Evolutionary conservation across 2,888 invertebrate species (phyloP).

Genomic region (Drosophila pseudotalamancana): DNA sequence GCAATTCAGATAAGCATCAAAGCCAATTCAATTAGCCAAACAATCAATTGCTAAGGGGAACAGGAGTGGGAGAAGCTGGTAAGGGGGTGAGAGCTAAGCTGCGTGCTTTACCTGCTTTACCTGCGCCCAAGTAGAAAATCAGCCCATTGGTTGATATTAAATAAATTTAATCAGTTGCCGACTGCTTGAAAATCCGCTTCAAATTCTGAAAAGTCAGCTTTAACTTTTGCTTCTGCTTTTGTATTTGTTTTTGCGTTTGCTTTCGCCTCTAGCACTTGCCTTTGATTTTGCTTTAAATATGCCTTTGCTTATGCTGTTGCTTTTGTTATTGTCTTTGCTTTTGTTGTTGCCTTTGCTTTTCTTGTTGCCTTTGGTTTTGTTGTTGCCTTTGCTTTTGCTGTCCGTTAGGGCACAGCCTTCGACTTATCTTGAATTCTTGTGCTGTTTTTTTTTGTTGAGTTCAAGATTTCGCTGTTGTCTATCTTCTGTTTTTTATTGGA

Average conservation of each 20-base stretch:
- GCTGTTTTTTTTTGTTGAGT: constrained; percentile 35
- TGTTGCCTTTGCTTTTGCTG: constrained; percentile 10
- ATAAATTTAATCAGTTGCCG: constrained; percentile 62
- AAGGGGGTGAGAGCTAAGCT: not conserved
- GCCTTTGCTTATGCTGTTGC: not conserved
- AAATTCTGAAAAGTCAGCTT: constrained; percentile 38
- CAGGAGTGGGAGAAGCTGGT: not conserved
- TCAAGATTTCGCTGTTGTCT: constrained; percentile 43
- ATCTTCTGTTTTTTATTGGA: constrained; percentile 23
- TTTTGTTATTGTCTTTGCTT: too few relatives aligned
- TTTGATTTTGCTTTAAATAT: too few relatives aligned
- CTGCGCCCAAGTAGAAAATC: constrained; percentile 16
- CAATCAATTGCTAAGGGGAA: constrained; percentile 19
- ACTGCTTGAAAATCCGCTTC: constrained; percentile 27
- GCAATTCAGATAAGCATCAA: constrained; percentile 40
- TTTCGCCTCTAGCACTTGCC: too few relatives aligned
- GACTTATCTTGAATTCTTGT: constrained; percentile 50
- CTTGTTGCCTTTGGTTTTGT: not conserved
- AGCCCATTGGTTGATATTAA: constrained; percentile 42
- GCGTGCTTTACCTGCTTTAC: constrained; percentile 8
- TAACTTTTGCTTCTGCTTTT: constrained; percentile 34
- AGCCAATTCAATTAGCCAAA: constrained; percentile 49
- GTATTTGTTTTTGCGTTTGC: constrained; percentile 2
- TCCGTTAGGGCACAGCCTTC: constrained; percentile 10
- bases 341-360: not conserved